Evolutionary conservation across 2,797 vertebrate species (phyloP).

Genomic region (Glyptemys insculpta): DNA sequence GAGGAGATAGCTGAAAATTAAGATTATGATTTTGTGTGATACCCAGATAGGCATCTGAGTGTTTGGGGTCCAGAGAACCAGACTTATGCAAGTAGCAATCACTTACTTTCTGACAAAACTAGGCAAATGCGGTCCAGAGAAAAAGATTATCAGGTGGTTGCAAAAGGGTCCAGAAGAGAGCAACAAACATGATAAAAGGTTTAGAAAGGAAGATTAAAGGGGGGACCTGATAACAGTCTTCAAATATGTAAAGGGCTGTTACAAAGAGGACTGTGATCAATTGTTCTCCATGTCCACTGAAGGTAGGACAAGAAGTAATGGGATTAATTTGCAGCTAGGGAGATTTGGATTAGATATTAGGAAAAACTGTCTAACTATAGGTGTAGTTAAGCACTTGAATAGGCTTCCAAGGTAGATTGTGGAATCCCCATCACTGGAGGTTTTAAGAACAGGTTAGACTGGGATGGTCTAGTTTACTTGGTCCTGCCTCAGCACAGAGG

Average conservation of each 20-base stretch:
- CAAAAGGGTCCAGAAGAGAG: not conserved
- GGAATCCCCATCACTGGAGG: no score
- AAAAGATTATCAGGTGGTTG: not conserved
- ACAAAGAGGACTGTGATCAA: not conserved
- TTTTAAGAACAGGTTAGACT: not conserved
- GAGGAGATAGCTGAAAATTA: not conserved
- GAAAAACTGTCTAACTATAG: not conserved
- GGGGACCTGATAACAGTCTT: not conserved
- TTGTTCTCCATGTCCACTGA: not conserved
- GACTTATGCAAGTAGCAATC: not conserved
- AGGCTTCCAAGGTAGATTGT: not conserved
- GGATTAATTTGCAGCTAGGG: not conserved
- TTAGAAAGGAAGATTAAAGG: not conserved
- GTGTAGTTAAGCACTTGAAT: not conserved
- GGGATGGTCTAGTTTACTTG: not conserved
- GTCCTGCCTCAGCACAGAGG: not conserved
- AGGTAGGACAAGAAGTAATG: not conserved
- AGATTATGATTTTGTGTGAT: not conserved
- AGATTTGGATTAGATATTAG: not conserved
- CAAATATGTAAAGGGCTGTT: not conserved
- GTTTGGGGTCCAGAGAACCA: not conserved
- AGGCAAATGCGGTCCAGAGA: not conserved
- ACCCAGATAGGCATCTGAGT: not conserved
- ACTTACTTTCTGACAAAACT: not conserved
- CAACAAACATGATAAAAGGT: not conserved